These are phyloP conservation scores for Eilema griseolum DNA, from an alignment of 2,888 invertebrate genomes.

Conservation along the genomic window DNA sequence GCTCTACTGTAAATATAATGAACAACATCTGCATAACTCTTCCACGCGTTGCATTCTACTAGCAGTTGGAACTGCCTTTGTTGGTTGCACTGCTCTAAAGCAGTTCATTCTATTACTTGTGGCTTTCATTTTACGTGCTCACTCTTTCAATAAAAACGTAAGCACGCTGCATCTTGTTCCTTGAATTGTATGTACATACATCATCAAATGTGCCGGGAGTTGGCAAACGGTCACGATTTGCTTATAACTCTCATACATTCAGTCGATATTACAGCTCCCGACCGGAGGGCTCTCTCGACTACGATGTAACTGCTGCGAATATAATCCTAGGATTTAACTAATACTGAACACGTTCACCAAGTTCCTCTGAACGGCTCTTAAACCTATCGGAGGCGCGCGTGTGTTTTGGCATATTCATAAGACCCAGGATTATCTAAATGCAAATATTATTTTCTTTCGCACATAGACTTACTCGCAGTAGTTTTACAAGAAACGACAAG, in stretches of 20 bases:
- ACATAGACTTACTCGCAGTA: neutral
- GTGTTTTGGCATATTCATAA: neutral
- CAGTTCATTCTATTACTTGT: neutral
- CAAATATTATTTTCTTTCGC: neutral
- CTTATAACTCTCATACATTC: conserved; percentile 33
- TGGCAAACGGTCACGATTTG: conserved; percentile 36
- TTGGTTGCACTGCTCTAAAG: neutral
- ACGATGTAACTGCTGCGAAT: neutral
- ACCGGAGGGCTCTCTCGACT: neutral
- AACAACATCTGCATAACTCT: neutral
- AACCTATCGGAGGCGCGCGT: neutral
- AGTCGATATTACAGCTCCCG: conserved; percentile 25
- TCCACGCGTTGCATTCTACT: neutral
- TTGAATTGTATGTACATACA: conserved; percentile 11
- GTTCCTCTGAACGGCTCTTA: neutral
- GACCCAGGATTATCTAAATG: neutral
- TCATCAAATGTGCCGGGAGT: conserved; percentile 8
- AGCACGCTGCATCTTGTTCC: conserved; percentile 12
- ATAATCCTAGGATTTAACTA: neutral
- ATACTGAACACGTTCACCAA: neutral
- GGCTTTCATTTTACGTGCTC: neutral
- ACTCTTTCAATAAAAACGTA: neutral
- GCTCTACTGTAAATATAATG: neutral
- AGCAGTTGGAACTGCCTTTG: neutral
- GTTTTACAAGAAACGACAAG: neutral